Base-by-base conservation (phyloP, 2,797 vertebrate genomes). In the Columba guinea region DNA sequence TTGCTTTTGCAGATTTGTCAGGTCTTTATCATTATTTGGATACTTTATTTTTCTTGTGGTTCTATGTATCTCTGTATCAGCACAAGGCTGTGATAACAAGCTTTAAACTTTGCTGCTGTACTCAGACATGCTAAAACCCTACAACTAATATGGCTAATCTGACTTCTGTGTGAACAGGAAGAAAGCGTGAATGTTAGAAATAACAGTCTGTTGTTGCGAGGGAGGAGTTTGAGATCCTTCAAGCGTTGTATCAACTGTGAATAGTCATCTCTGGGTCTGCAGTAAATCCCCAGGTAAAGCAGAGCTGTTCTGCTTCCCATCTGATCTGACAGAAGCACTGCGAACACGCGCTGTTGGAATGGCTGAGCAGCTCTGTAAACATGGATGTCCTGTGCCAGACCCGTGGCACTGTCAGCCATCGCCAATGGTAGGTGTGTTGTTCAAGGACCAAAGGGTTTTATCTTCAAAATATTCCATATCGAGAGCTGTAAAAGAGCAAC, bases 151-250 rank as follows among this genome's bases (percentile, higher is more conserved):
- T 51, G 81, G 76, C 94, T 97, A 96, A 97, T 87, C 96, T 94
- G 79, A 91, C 92, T 92, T 97, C 92, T 97, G 93, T 97, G 84
- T 32, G 79, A 73, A 70, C 97, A 97, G 97, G 97, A 97, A 97
- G 96, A 93, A 92, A 85, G 82, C n/a, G 44, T 59, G 89, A 88
- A 77, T 59, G 85, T 81, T 78, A 97, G 94, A 93, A 97, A 97
- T 77, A 98, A 97, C 96, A 96, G 88, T 70, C 92, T 78, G 64
- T 18, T 83, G 76, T 87, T 75, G 24, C 0, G 4, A 48, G 89
- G 89, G 82, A 46, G 58, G 37, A 20, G 68, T 26, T 90, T 58
- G 74, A 79, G 85, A 63, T 81, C 93, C 86, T 93, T 90, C 89
- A 65, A 92, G 65, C 69, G 0, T 94, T 93, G 58, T 71, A 55